Evolutionary conservation across 2,888 invertebrate genomes (phyloP).

Genomic region (Pycnomerus fuliginosus): DNA sequence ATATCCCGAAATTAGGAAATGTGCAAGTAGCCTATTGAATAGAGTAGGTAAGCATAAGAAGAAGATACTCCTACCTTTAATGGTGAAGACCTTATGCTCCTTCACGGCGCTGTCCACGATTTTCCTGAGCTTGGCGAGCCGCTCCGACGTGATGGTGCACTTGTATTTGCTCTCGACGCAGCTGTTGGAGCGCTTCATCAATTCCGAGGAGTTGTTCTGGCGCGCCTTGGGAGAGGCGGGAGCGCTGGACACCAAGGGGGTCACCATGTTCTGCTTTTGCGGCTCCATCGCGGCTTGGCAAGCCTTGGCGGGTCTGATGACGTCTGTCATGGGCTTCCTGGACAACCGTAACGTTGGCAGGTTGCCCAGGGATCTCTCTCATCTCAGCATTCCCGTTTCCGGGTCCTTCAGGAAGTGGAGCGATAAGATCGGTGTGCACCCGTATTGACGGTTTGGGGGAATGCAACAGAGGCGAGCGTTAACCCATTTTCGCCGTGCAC

Average conservation of each 20-base stretch:
- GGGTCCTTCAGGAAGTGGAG: neutral
- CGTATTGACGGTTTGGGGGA: slow-evolving; percentile 11
- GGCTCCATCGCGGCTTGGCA: slow-evolving; percentile 28
- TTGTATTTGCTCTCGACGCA: slow-evolving; percentile 41
- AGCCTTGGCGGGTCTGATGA: slow-evolving; percentile 30
- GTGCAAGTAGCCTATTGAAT: too few species aligned
- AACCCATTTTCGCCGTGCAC: slow-evolving; percentile 41
- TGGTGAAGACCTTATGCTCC: slow-evolving; percentile 67
- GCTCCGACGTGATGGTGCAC: slow-evolving; percentile 63
- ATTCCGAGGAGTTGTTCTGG: slow-evolving; percentile 8
- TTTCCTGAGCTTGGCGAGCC: slow-evolving; percentile 65
- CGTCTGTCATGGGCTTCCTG: slow-evolving; percentile 30
- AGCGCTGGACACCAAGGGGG: slow-evolving; percentile 31
- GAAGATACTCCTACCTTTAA: too few species aligned
- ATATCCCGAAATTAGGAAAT: too few species aligned
- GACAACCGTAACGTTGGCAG: slow-evolving; percentile 25
- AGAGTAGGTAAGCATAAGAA: too few species aligned
- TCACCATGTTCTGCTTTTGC: slow-evolving; percentile 12
- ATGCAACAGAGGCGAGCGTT: slow-evolving; percentile 37
- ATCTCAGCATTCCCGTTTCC: slow-evolving; percentile 12
- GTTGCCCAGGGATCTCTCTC: slow-evolving; percentile 33
- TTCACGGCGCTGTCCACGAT: slow-evolving; percentile 66
- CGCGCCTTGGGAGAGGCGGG: slow-evolving; percentile 19
- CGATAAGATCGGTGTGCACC: slow-evolving; percentile 7
- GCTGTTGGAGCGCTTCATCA: slow-evolving; percentile 38